These are phyloP conservation scores for Pipistrellus nathusii DNA, from an alignment of 2,797 vertebrate genomes.

Conservation along the genomic window DNA sequence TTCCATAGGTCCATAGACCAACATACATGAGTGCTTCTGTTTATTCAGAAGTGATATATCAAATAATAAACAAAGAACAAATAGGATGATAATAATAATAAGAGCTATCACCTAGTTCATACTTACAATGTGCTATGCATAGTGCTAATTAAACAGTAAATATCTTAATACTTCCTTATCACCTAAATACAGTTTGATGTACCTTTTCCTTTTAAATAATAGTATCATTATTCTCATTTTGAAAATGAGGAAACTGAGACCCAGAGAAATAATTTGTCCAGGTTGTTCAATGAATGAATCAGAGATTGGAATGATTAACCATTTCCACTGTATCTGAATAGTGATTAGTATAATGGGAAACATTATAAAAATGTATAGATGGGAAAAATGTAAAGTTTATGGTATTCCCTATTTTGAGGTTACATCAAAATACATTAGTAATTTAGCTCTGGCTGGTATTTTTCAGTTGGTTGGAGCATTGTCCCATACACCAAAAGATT, in stretches of 20 bases:
- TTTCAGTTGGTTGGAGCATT: too few relatives aligned
- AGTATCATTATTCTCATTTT: background rate
- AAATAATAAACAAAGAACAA: background rate
- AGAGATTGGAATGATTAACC: background rate
- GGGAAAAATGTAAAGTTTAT: background rate
- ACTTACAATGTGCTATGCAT: background rate
- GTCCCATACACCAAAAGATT: too few relatives aligned
- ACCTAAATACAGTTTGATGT: slow-evolving; percentile 68
- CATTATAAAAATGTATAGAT: background rate
- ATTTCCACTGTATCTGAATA: background rate
- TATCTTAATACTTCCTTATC: slow-evolving; percentile 45
- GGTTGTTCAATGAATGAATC: background rate
- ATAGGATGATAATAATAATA: background rate
- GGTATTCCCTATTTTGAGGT: background rate
- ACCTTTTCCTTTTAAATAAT: slow-evolving; percentile 78
- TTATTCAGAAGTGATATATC: background rate
- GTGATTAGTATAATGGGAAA: background rate
- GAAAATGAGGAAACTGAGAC: background rate
- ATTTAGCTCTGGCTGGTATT: background rate
- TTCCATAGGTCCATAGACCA: slow-evolving; percentile 44
- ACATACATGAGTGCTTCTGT: background rate
- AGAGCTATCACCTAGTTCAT: background rate
- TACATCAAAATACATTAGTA: background rate
- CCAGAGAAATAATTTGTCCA: background rate
- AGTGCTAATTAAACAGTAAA: background rate